Percentiles rank a stretch among this genome's conserved stretches.
Evolutionary conservation across 2,797 vertebrate species (phyloP).

Genomic region (Nannoperca obscura): DNA sequence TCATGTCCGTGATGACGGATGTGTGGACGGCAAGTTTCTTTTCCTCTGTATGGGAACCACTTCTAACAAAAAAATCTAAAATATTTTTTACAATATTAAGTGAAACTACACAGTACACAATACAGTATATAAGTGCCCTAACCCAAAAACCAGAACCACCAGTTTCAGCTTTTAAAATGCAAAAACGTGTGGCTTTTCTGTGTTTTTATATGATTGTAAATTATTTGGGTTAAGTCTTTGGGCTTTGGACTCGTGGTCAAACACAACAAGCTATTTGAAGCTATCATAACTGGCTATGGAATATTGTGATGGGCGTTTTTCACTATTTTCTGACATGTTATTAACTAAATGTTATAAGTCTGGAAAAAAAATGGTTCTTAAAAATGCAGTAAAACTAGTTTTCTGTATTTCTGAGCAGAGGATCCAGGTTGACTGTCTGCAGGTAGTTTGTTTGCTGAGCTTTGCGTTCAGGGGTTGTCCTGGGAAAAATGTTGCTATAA

Average conservation of each 20-base stretch:
- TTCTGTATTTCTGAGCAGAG: background rate
- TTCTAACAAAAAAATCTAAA: background rate
- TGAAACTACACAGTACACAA: too few relatives aligned
- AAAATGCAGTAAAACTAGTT: background rate
- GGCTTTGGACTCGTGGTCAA: background rate
- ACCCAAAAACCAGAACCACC: background rate
- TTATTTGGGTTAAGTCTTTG: background rate
- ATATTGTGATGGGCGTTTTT: background rate
- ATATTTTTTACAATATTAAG: too few relatives aligned
- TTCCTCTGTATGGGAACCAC: background rate
- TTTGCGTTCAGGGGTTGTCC: conserved; percentile 25
- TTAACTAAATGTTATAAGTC: too few relatives aligned
- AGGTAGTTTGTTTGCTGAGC: background rate
- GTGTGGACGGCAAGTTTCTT: background rate
- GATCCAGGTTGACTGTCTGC: background rate
- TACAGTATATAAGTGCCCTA: too few relatives aligned
- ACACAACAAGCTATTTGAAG: background rate
- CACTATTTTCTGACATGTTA: background rate
- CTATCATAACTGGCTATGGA: background rate
- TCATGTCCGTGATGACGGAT: background rate
- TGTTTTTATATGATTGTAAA: background rate
- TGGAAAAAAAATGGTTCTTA: background rate
- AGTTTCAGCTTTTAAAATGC: background rate
- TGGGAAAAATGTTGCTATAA: conserved; percentile 44
- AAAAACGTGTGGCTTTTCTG: background rate